Evolutionary conservation across 2,888 invertebrate genomes (phyloP).

Genomic region (Epinotia demarniana): DNA sequence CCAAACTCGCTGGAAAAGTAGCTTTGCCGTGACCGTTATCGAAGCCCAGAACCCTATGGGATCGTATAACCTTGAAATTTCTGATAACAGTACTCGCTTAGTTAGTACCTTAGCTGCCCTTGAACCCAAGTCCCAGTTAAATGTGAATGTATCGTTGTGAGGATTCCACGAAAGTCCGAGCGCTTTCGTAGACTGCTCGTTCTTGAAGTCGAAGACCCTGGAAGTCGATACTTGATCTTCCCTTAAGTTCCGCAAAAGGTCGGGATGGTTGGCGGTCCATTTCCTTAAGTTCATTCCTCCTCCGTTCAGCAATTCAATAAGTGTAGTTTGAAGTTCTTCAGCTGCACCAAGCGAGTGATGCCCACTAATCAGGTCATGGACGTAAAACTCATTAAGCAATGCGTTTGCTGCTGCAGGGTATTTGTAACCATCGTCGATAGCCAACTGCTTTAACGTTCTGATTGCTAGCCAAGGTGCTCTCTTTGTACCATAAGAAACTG

Average conservation of each 20-base stretch:
- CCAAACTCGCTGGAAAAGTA: constrained; percentile 47
- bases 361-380: no score
- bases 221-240: constrained; percentile 5
- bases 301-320: no score
- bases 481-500: no score
- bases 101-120: background rate
- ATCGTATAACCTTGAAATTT: background rate
- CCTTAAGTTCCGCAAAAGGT: background rate
- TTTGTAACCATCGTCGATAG: constrained; percentile 37
- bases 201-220: background rate
- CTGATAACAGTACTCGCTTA: no score
- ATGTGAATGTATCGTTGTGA: constrained; percentile 34
- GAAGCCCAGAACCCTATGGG: constrained; percentile 10
- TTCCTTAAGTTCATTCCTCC: no score
- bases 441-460: constrained; percentile 41
- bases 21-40: constrained; percentile 39
- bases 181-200: constrained; percentile 13
- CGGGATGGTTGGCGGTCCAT: no score
- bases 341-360: no score
- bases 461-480: constrained; percentile 28
- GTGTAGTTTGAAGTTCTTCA: no score
- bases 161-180: constrained; percentile 20
- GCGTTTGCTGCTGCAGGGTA: constrained; percentile 6
- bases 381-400: constrained; percentile 8
- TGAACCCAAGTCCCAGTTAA: constrained; percentile 37